Conservation (phyloP, 2,888 invertebrate species). For the Ormyrus rosae region DNA sequence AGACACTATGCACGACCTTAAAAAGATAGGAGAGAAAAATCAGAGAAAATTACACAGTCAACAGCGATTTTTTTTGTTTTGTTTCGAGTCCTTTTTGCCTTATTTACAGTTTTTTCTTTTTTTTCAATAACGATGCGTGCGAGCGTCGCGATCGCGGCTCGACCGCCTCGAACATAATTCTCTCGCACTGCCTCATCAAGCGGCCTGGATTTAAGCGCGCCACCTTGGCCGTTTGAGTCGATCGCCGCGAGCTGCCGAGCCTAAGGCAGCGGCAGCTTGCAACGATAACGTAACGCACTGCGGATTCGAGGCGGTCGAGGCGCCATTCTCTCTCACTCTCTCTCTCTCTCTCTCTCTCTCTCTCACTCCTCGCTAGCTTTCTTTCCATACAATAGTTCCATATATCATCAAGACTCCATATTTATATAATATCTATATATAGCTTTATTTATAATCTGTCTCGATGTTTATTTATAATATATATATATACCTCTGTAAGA, state of each 20-base stretch:
- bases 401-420: slow-evolving; percentile 68
- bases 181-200: not conserved
- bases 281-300: not conserved
- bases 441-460: too few species aligned
- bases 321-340: too few species aligned
- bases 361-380: too few species aligned
- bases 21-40: not conserved
- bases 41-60: slow-evolving; percentile 34
- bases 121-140: too few species aligned
- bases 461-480: slow-evolving; percentile 47
- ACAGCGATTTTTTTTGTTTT: slow-evolving; percentile 29
- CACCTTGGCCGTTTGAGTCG: not conserved
- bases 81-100: slow-evolving; percentile 8
- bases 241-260: slow-evolving; percentile 23
- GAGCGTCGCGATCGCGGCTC: not conserved
- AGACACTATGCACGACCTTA: slow-evolving; percentile 1
- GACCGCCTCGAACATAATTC: not conserved
- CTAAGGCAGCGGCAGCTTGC: not conserved
- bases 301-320: slow-evolving; percentile 7
- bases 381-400: not conserved
- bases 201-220: too few species aligned
- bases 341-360: too few species aligned
- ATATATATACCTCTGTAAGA: slow-evolving; percentile 68
- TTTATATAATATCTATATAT: slow-evolving; percentile 59
- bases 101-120: slow-evolving; percentile 28